These are phyloP conservation scores for Orgyia antiqua DNA, from an alignment of 2,888 invertebrate species.

Conservation along the genomic window DNA sequence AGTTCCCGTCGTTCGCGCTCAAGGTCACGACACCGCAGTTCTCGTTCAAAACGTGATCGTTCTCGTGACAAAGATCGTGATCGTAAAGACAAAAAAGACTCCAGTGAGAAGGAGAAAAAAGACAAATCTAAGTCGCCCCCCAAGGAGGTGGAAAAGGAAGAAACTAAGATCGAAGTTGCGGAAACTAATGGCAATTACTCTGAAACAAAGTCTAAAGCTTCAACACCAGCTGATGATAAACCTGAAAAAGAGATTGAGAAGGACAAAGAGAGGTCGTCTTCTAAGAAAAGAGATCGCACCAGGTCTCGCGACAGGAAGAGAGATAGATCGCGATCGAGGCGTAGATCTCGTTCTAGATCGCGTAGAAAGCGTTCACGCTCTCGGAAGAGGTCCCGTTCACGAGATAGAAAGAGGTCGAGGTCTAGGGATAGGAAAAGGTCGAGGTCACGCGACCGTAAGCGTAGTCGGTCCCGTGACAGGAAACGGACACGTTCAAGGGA, in stretches of 20 bases:
- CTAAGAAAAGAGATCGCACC: slow-evolving; percentile 66
- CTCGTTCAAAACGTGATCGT: slow-evolving; percentile 68
- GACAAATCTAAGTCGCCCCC: slow-evolving; percentile 56
- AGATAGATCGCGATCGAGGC: slow-evolving; percentile 77
- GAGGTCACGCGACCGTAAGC: slow-evolving; percentile 77
- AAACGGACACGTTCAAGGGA: slow-evolving; percentile 68
- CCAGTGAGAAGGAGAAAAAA: slow-evolving; percentile 41
- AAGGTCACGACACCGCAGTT: slow-evolving; percentile 75
- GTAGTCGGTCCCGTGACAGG: slow-evolving; percentile 73
- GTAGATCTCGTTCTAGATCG: slow-evolving; percentile 79
- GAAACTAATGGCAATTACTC: slow-evolving; percentile 52
- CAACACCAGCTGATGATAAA: slow-evolving; percentile 48
- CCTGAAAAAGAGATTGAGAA: slow-evolving; percentile 25
- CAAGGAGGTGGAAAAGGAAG: slow-evolving; percentile 46
- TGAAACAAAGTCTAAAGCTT: slow-evolving; percentile 50
- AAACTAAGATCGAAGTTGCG: slow-evolving; percentile 40
- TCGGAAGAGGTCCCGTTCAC: slow-evolving; percentile 52
- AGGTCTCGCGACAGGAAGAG: slow-evolving; percentile 65
- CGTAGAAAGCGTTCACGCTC: slow-evolving; percentile 70
- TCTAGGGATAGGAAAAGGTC: slow-evolving; percentile 78
- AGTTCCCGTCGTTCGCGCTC: slow-evolving; percentile 76
- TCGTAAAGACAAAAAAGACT: slow-evolving; percentile 50
- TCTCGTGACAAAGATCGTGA: slow-evolving; percentile 49
- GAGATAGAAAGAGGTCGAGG: slow-evolving; percentile 62
- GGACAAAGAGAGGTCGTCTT: slow-evolving; percentile 38